Evolutionary conservation across 2,797 vertebrate species (phyloP).

Genomic region (Scolopax rusticola): DNA sequence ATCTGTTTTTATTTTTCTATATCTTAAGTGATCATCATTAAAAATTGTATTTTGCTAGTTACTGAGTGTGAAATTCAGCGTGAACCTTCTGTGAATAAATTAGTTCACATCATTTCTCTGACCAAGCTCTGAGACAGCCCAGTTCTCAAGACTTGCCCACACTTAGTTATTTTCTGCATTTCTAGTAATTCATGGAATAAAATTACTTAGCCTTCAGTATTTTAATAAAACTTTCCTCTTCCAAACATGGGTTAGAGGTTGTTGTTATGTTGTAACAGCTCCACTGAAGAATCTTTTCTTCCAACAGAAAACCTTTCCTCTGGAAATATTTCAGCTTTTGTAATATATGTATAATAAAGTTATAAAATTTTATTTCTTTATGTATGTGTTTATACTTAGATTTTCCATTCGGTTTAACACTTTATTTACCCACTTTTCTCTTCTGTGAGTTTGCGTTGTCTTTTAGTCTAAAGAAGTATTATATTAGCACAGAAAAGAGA

Average conservation of each 20-base stretch:
- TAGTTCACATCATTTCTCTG: not conserved
- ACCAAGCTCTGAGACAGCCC: not conserved
- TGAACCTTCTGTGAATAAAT: not conserved
- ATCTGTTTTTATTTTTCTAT: not conserved
- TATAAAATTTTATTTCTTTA: not conserved
- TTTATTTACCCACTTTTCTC: not conserved
- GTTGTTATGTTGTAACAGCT: not conserved
- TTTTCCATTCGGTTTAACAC: not conserved
- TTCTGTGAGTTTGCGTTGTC: not conserved
- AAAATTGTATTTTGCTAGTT: not conserved
- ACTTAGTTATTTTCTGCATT: not conserved
- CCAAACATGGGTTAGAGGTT: not conserved
- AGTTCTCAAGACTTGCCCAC: not conserved
- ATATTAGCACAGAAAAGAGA: not conserved
- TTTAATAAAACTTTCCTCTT: not conserved
- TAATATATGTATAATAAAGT: not conserved
- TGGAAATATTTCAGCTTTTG: not conserved
- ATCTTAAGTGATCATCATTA: not conserved
- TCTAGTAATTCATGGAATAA: not conserved
- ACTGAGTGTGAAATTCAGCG: not conserved
- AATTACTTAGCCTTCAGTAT: not conserved
- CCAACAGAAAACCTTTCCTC: not conserved
- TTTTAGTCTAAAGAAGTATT: not conserved
- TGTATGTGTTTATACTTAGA: not conserved
- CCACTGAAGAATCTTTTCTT: not conserved